Conservation (phyloP, 1,140 invertebrate genomes). For the Thrips palmi region DNA sequence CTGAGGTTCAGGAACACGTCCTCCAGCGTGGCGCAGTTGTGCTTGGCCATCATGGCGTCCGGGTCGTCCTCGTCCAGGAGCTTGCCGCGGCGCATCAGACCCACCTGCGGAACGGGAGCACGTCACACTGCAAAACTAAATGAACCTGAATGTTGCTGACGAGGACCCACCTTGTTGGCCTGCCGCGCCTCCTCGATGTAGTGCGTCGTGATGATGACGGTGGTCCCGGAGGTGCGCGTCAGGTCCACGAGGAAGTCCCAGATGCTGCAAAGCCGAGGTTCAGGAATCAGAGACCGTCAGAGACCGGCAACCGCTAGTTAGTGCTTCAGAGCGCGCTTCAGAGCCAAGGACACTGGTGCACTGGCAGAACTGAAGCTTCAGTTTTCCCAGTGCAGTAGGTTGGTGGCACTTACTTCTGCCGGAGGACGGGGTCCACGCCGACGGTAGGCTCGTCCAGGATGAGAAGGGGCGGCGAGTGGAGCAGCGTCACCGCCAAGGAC, state of each 20-base stretch:
- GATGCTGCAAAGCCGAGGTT: conserved; percentile 36
- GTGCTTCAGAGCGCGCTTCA: neutral
- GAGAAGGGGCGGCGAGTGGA: conserved; percentile 73
- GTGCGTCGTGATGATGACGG: conserved; percentile 37
- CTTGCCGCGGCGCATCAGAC: conserved; percentile 40
- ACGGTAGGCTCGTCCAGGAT: conserved; percentile 90
- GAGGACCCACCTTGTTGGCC: conserved; percentile 26
- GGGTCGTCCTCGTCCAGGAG: conserved; percentile 40
- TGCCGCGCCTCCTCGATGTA: conserved; percentile 40
- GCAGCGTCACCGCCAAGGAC: conserved; percentile 67
- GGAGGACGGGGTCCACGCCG: conserved; percentile 73
- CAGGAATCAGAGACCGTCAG: conserved; percentile 12
- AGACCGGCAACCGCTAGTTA: neutral
- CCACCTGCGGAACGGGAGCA: too few relatives aligned
- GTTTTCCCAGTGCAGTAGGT: neutral
- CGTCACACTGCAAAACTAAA: too few relatives aligned
- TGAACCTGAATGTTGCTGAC: conserved; percentile 1
- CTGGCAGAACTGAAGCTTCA: neutral
- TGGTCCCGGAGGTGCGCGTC: conserved; percentile 23
- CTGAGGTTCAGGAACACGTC: conserved; percentile 43
- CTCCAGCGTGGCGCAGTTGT: conserved; percentile 32
- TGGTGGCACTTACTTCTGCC: conserved; percentile 46
- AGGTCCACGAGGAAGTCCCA: conserved; percentile 38
- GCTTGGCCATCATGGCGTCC: conserved; percentile 25
- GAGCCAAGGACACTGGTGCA: neutral